These are phyloP conservation scores for Fulica atra DNA, from an alignment of 2,113 vertebrate genomes.

Conservation along the genomic window DNA sequence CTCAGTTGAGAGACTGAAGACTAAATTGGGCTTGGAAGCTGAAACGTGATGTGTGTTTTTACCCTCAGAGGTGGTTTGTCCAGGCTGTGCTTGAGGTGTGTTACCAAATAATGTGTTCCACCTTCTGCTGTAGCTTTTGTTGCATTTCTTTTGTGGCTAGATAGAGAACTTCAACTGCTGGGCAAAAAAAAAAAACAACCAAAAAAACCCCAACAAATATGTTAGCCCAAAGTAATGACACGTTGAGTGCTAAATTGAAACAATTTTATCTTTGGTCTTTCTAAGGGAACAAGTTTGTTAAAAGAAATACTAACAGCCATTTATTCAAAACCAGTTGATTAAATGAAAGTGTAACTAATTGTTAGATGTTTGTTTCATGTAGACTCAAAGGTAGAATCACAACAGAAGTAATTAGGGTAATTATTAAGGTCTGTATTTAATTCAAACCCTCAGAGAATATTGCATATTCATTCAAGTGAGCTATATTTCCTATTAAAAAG, in stretches of 20 bases:
- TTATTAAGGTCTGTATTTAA: constrained; percentile 72
- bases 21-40: constrained; percentile 61
- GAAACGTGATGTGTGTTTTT: constrained; percentile 56
- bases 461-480: constrained; percentile 50
- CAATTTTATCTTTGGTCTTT: constrained; percentile 56
- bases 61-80: constrained; percentile 44
- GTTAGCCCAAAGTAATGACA: constrained; percentile 15
- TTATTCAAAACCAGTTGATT: constrained; percentile 56
- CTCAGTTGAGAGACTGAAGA: constrained; percentile 54
- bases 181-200: neutral
- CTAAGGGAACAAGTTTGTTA: constrained; percentile 31
- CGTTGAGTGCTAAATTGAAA: constrained; percentile 40
- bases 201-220: neutral
- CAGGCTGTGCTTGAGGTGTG: constrained; percentile 51
- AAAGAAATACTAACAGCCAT: constrained; percentile 31
- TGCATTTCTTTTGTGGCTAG: neutral
- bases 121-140: constrained; percentile 56
- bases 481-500: constrained; percentile 21
- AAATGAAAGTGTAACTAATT: constrained; percentile 60
- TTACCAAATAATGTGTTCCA: constrained; percentile 53
- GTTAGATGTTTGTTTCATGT: constrained; percentile 71
- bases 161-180: constrained; percentile 25
- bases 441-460: constrained; percentile 57
- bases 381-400: constrained; percentile 72
- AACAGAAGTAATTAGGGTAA: constrained; percentile 72